phyloP scores from a whole-genome alignment of 30 jellyfish, hydroid and myxozoan genomes.

The Mastigias papua region DNA sequence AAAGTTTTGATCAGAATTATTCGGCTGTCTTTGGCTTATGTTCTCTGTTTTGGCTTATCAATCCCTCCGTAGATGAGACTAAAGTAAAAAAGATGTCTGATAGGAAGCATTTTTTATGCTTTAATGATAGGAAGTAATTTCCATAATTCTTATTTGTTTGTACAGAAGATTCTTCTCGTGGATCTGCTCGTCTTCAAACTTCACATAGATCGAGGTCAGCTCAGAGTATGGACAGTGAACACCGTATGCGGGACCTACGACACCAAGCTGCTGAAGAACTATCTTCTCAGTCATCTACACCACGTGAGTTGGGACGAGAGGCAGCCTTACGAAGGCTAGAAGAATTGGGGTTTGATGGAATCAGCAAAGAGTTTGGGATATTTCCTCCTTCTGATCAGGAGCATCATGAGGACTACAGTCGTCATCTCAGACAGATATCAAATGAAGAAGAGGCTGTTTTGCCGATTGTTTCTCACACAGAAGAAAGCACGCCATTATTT shows the following conservation, averaged over 20 bases:
- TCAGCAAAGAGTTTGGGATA: slow-evolving; percentile 53
- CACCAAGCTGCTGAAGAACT: slow-evolving; percentile 53
- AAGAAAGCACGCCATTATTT: not conserved
- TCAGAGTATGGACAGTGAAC: slow-evolving; percentile 20
- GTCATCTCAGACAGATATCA: not conserved
- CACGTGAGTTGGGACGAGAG: slow-evolving; percentile 70
- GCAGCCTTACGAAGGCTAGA: slow-evolving; percentile 68
- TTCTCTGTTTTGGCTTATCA: too few species aligned
- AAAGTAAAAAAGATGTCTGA: too few species aligned
- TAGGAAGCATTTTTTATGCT: too few species aligned
- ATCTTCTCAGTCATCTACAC: slow-evolving; percentile 45
- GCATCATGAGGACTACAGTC: not conserved
- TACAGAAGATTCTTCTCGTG: slow-evolving; percentile 26
- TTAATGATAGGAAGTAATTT: too few species aligned
- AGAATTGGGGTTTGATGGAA: slow-evolving; percentile 75
- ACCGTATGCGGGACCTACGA: not conserved
- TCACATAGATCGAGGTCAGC: slow-evolving; percentile 1
- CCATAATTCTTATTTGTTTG: too few species aligned
- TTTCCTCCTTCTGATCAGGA: not conserved
- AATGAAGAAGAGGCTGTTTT: not conserved
- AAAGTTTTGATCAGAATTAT: too few species aligned
- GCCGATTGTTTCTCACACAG: not conserved
- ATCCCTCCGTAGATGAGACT: too few species aligned
- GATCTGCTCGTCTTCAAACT: slow-evolving; percentile 1
- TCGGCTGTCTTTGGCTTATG: too few species aligned